These are phyloP conservation scores for Phalacrocorax carbo DNA, from an alignment of 2,113 vertebrate genomes.

Conservation along the genomic window DNA sequence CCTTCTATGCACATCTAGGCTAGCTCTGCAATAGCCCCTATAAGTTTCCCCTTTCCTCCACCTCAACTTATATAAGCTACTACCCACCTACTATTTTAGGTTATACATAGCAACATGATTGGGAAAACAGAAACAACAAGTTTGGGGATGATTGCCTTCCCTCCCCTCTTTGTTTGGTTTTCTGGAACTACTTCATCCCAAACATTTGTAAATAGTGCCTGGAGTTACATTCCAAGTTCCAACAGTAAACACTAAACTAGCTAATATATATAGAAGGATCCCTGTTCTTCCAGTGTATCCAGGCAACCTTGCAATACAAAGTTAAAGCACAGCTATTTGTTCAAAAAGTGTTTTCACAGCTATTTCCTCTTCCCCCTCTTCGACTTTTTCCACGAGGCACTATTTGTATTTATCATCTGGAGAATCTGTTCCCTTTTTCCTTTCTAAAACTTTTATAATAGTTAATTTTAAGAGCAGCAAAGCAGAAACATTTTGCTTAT, in stretches of 20 bases:
- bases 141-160: conserved; percentile 2
- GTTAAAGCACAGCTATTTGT: background rate
- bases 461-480: background rate
- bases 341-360: conserved; percentile 50
- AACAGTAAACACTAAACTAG: conserved; percentile 30
- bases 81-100: background rate
- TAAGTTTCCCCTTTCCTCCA: background rate
- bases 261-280: conserved; percentile 24
- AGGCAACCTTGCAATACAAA: conserved; percentile 55
- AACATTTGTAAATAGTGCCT: conserved; percentile 58
- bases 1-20: background rate
- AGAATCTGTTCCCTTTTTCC: conserved; percentile 22
- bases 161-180: conserved; percentile 52
- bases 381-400: conserved; percentile 26
- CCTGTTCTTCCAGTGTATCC: conserved; percentile 32
- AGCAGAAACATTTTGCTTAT: background rate
- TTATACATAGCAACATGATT: conserved; percentile 25
- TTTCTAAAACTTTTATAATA: background rate
- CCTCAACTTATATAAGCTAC: background rate
- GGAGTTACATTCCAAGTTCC: conserved; percentile 33
- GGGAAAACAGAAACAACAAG: background rate
- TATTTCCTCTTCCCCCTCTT: conserved; percentile 12
- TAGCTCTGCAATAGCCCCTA: background rate
- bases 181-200: conserved; percentile 55
- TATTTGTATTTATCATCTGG: conserved; percentile 33